Evolutionary conservation across 2,888 invertebrate genomes (phyloP), one percentile per base, ranked within the genome.

Genomic region (Drosophila phalerata): DNA sequence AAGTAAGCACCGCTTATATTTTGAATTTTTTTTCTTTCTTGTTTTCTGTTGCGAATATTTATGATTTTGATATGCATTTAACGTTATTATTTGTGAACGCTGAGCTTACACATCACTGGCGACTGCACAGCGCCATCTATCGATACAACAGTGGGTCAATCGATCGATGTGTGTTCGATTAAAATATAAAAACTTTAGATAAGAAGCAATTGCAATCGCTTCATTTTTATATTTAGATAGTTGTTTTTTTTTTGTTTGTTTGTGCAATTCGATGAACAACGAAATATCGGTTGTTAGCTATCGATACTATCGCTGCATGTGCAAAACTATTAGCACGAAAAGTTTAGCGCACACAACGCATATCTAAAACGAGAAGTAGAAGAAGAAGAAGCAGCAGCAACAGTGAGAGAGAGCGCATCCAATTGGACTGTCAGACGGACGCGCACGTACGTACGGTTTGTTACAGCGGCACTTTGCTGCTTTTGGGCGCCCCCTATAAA

Each of bases 1-100:
- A 85, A 83, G 88, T 86, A 85, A 81, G 80, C 84, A 88, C 84
- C 69, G 88, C 88, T 85, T 77, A 42, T 37, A 34, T 56, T 58
- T 57, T n/a, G n/a, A 6, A 15, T 42, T 57, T 52, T 42, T 57
- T 52, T 70, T 62, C 30, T 30, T 68, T 52, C 30, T 68, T 43
- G 42, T 49, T 40, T 53, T 48, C 52, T 56, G n/a, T n/a, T 19
- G 38, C 67, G 6, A 65, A 60, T 48, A 37, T 49, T n/a, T n/a
- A n/a, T n/a, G n/a, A n/a, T n/a, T 55, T 58, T 37, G 19, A 61
- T 61, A 42, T 72, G 65, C 71, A 51, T 61, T 61, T 42, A 53
- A 65, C 10, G 56, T 70, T 65, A 71, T 69, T 76, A 63, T 81
- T 83, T 83, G n/a, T 73, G 67, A 74, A 60, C 72, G 77, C 77